Conservation (phyloP, 2,797 vertebrate genomes). For the Leptodactylus fallax region DNA sequence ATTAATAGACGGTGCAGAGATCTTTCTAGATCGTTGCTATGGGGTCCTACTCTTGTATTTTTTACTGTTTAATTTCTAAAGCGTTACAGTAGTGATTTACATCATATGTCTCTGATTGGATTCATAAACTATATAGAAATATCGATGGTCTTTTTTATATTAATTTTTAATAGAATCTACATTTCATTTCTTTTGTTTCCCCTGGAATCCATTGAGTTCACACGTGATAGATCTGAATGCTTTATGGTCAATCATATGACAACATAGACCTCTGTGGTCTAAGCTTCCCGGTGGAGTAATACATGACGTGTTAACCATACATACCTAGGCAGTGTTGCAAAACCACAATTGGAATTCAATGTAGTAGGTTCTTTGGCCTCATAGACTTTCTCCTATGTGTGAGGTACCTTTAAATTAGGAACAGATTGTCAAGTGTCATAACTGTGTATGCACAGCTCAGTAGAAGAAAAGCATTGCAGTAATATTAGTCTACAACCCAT, state of each 20-base stretch:
- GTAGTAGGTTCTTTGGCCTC: neutral
- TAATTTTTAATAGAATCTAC: too few species aligned
- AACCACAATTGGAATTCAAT: neutral
- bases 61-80: too few species aligned
- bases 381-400: neutral
- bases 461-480: neutral
- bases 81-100: too few species aligned
- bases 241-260: neutral
- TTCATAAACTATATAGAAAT: too few species aligned
- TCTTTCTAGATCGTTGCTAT: too few species aligned
- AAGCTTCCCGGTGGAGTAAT: neutral
- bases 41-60: too few species aligned
- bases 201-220: neutral
- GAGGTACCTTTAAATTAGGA: conserved; percentile 25
- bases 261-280: neutral
- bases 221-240: neutral
- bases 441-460: neutral
- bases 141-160: neutral
- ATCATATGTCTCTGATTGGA: too few species aligned
- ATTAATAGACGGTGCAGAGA: too few species aligned
- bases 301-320: neutral
- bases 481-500: neutral
- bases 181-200: too few species aligned
- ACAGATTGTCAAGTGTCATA: conserved; percentile 26
- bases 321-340: neutral